Percentiles rank a stretch among this genome's conserved stretches.
Evolutionary conservation across 2,797 vertebrate genomes (phyloP).

Genomic region (Glyptemys insculpta): DNA sequence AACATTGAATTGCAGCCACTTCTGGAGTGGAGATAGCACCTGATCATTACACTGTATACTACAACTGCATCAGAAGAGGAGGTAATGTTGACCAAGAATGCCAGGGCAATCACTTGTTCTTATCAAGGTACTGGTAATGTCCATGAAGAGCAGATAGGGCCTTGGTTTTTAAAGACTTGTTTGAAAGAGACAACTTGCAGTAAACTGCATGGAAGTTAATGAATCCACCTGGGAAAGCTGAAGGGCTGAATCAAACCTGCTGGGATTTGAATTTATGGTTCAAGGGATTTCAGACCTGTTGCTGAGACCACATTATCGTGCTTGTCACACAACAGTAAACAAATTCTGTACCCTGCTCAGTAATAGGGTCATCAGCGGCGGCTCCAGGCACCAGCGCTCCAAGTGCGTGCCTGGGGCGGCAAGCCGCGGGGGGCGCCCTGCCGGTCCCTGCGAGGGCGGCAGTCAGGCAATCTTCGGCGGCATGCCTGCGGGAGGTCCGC

Average conservation of each 20-base stretch:
- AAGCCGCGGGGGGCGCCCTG: too few species aligned
- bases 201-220: conserved; percentile 29
- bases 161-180: not conserved
- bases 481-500: too few species aligned
- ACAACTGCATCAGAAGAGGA: not conserved
- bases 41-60: rapidly evolving
- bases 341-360: not conserved
- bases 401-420: too few species aligned
- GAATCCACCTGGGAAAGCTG: conserved; percentile 40
- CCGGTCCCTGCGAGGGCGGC: too few species aligned
- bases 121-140: rapidly evolving
- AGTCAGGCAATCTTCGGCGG: too few species aligned
- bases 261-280: conserved; percentile 26
- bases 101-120: not conserved
- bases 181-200: conserved; percentile 12
- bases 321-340: not conserved
- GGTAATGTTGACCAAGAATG: not conserved
- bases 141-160: not conserved
- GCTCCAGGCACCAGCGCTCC: too few species aligned
- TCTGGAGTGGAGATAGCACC: rapidly evolving
- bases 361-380: not conserved
- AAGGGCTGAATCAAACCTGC: not conserved
- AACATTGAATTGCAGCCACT: not conserved
- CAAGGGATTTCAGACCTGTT: conserved; percentile 17
- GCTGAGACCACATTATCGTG: not conserved